Evolutionary conservation across 2,797 vertebrate genomes (phyloP).

Genomic region (Artibeus jamaicensis): DNA sequence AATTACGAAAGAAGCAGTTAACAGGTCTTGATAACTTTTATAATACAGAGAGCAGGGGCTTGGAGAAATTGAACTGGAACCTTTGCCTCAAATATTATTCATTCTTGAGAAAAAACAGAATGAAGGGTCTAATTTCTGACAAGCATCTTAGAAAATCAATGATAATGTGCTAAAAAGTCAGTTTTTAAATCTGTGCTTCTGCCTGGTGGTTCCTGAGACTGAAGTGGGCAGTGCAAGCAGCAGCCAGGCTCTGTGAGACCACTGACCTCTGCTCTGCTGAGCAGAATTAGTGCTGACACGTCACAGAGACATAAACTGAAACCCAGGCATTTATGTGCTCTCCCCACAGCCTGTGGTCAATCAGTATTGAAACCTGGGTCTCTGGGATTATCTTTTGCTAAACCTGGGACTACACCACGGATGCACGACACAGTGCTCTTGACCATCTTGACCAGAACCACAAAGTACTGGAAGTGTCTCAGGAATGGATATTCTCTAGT

Average conservation of each 20-base stretch:
- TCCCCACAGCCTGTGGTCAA: conserved; percentile 42
- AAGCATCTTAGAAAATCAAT: not conserved
- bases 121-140: not conserved
- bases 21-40: not conserved
- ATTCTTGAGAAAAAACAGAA: not conserved
- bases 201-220: not conserved
- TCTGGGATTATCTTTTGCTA: conserved; percentile 18
- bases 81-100: not conserved
- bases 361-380: conserved; percentile 12
- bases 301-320: conserved; percentile 24
- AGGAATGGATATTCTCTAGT: conserved; percentile 67
- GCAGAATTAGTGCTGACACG: not conserved
- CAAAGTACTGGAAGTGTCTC: conserved; percentile 70
- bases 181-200: not conserved
- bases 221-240: not conserved
- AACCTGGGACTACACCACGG: conserved; percentile 27
- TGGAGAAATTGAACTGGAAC: not conserved
- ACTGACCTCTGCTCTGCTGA: not conserved
- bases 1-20: not conserved
- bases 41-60: not conserved
- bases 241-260: not conserved
- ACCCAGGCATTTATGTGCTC: not conserved
- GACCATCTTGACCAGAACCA: conserved; percentile 69
- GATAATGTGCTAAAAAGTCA: not conserved
- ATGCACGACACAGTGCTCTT: conserved; percentile 18